Evolutionary conservation across 2,797 vertebrate species (phyloP), one percentile per base, ranked within the genome.

Genomic region (Myioborus melanocephalus): DNA sequence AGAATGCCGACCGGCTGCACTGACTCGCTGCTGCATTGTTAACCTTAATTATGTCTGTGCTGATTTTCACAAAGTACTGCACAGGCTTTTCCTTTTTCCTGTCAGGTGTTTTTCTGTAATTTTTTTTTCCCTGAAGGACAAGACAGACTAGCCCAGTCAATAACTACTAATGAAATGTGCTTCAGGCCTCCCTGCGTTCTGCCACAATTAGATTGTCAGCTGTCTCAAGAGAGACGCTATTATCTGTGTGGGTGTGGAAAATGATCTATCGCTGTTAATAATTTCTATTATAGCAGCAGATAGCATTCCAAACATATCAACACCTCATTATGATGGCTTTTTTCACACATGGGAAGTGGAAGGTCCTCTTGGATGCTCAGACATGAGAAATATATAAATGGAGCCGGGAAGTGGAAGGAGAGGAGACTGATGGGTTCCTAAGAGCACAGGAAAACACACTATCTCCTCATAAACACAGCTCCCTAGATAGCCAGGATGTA

Each of bases 1-100:
- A 83, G 49, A 86, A 91, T 73, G 68, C 66, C 1, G 1, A 57
- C 77, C 3, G 4, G 59, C 64, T 86, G 70, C 49, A 50, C 70
- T 1, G 21, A 64, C 78, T 87, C 8, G 80, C 70, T 86, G 30
- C 56, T 88, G n/a, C 82, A 96, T 96, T 96, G 91, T 96, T 96
- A 73, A 82, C 83, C 78, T 90, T 91, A 87, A 91, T 94, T 95
- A 94, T 93, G 73, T 76, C 91, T 89, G 80, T 19, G 44, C 56
- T 87, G 83, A 79, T 93, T 95, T 92, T 88, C 47, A 49, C 64
- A 83, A 95, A 83, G 83, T 69, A 46, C 85, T 47, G 73, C 73
- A 39, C 94, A 94, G 3, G 35, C 83, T 94, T 93, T 96, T 97
- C 96, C 96, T 96, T 95, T 95, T 96, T 94, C 94, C 95, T 94